Evolutionary conservation across 2,797 vertebrate genomes (phyloP).

Genomic region (Melanotaenia nigrans): DNA sequence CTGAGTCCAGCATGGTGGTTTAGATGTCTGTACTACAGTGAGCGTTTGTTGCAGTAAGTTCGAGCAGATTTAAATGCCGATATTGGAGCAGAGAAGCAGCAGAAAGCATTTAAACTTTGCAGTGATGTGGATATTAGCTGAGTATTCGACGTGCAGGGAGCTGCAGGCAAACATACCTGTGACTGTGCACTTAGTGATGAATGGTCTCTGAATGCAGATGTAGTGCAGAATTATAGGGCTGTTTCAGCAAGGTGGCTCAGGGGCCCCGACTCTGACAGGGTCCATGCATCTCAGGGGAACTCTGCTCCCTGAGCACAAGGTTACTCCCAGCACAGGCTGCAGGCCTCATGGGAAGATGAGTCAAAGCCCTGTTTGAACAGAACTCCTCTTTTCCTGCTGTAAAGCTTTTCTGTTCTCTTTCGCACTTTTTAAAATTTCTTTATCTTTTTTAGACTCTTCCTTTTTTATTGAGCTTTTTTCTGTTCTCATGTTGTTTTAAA

Average conservation of each 20-base stretch:
- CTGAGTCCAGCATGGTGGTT: neutral
- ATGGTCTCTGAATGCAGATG: conserved; percentile 66
- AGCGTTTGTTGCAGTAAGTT: neutral
- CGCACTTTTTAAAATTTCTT: neutral
- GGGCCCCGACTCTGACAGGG: conserved; percentile 64
- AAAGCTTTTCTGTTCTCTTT: neutral
- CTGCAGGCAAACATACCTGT: conserved; percentile 29
- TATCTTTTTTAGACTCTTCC: neutral
- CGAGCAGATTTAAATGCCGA: conserved; percentile 37
- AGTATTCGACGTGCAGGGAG: conserved; percentile 8
- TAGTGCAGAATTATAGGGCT: conserved; percentile 46
- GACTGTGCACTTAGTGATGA: conserved; percentile 59
- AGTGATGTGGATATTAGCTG: conserved; percentile 21
- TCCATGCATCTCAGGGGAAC: conserved; percentile 70
- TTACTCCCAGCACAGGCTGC: conserved; percentile 39
- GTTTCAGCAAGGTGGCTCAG: conserved; percentile 41
- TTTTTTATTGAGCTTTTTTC: neutral
- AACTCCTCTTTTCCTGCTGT: neutral
- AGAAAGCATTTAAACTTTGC: conserved; percentile 17
- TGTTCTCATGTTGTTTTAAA: neutral
- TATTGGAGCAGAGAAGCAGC: neutral
- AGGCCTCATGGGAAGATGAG: conserved; percentile 32
- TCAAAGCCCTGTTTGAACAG: conserved; percentile 19
- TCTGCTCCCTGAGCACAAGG: conserved; percentile 48
- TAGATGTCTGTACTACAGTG: conserved; percentile 15